These are phyloP conservation scores for Pseudomugil gertrudae DNA, from an alignment of 2,797 vertebrate genomes.

Conservation along the genomic window DNA sequence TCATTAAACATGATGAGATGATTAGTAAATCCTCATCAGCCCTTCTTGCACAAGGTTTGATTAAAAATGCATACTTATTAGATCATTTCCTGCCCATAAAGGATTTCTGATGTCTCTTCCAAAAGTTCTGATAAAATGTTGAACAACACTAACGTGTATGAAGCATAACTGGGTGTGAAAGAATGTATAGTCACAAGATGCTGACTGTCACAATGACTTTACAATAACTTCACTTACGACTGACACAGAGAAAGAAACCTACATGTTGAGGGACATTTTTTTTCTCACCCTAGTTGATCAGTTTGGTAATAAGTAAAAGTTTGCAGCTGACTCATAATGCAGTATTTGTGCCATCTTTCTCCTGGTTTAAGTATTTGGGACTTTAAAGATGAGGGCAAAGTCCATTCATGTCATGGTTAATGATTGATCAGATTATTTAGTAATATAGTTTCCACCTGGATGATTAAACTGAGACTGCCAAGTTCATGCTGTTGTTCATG, in stretches of 20 bases:
- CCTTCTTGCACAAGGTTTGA: too few species aligned
- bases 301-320: neutral
- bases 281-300: neutral
- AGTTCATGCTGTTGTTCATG: too few species aligned
- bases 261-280: neutral
- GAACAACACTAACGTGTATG: constrained; percentile 17
- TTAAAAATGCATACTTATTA: neutral
- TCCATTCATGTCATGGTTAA: constrained; percentile 54
- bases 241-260: constrained; percentile 12
- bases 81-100: neutral
- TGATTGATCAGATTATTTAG: constrained; percentile 46
- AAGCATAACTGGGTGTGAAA: constrained; percentile 35
- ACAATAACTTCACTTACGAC: constrained; percentile 35
- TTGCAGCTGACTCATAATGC: neutral
- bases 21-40: too few species aligned
- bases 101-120: neutral
- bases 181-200: constrained; percentile 46
- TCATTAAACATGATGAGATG: too few species aligned
- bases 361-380: neutral
- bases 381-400: constrained; percentile 50
- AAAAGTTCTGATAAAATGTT: neutral
- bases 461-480: constrained; percentile 29
- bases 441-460: constrained; percentile 19
- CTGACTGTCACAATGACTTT: constrained; percentile 36
- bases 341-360: neutral